Evolutionary conservation across 2,113 vertebrate genomes (phyloP).

Genomic region (Epinephelus fuscoguttatus): DNA sequence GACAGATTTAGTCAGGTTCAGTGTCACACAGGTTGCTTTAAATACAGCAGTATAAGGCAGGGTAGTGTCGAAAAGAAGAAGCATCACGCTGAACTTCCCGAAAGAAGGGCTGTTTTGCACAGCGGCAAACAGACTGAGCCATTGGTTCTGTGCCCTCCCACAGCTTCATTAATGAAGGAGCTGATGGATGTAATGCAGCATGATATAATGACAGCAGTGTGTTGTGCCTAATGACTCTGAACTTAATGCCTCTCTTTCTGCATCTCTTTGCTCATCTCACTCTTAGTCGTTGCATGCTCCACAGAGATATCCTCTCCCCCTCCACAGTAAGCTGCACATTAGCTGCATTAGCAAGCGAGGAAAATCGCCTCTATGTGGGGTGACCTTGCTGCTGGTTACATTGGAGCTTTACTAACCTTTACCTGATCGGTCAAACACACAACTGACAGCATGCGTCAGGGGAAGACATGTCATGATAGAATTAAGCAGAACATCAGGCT

Average conservation of each 20-base stretch:
- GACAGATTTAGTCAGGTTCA: slow-evolving; percentile 68
- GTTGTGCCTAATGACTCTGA: slow-evolving; percentile 68
- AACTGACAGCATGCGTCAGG: neutral
- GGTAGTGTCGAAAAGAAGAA: slow-evolving; percentile 24
- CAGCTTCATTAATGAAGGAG: slow-evolving; percentile 53
- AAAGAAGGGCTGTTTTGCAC: slow-evolving; percentile 48
- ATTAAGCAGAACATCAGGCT: slow-evolving; percentile 5
- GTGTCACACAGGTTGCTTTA: slow-evolving; percentile 71
- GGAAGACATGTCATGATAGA: slow-evolving; percentile 14
- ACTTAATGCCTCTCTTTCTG: slow-evolving; percentile 55
- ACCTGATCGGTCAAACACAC: slow-evolving; percentile 26
- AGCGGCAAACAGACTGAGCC: slow-evolving; percentile 39
- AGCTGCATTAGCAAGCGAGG: slow-evolving; percentile 49
- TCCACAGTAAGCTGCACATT: slow-evolving; percentile 51
- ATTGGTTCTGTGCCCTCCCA: slow-evolving; percentile 41
- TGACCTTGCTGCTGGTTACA: slow-evolving; percentile 67
- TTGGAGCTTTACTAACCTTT: slow-evolving; percentile 43
- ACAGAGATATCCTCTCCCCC: slow-evolving; percentile 30
- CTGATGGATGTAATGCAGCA: slow-evolving; percentile 63
- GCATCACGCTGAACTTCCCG: slow-evolving; percentile 42
- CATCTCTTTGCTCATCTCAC: slow-evolving; percentile 38
- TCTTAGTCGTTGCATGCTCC: slow-evolving; percentile 26
- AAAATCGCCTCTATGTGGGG: slow-evolving; percentile 24
- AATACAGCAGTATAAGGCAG: slow-evolving; percentile 58
- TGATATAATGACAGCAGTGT: slow-evolving; percentile 58